Conservation (phyloP, 2,888 invertebrate genomes). For the Caenorhabditis uteleia region DNA sequence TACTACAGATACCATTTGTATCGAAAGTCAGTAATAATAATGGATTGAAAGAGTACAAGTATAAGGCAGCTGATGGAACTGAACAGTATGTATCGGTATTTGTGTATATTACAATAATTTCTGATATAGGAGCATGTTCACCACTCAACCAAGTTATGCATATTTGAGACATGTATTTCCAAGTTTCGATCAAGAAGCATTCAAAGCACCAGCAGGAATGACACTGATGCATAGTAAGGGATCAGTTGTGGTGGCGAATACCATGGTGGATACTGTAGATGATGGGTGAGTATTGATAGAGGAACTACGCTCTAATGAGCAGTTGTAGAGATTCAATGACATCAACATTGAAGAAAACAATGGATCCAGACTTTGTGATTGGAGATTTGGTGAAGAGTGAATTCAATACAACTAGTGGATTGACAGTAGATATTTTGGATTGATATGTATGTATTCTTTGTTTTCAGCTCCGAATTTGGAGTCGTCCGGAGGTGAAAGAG, state of each 20-base stretch:
- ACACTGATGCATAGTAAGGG: constrained; percentile 27
- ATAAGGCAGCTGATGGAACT: constrained; percentile 9
- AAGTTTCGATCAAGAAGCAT: constrained; percentile 36
- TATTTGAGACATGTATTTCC: constrained; percentile 38
- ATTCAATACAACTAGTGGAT: constrained; percentile 22
- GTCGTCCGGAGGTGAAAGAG: constrained; percentile 75
- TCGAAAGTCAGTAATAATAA: constrained; percentile 21
- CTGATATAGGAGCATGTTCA: constrained; percentile 24
- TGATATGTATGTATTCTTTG: neutral
- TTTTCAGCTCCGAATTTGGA: constrained; percentile 72
- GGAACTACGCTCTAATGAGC: neutral
- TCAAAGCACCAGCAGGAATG: constrained; percentile 30
- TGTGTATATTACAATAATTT: neutral
- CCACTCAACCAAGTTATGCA: constrained; percentile 28
- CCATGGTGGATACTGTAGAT: constrained; percentile 15
- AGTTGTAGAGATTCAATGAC: constrained; percentile 16
- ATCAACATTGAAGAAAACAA: constrained; percentile 20
- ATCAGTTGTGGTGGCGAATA: constrained; percentile 28
- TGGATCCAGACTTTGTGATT: constrained; percentile 37
- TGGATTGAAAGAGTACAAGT: constrained; percentile 31
- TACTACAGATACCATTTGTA: constrained; percentile 25
- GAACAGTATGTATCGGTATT: neutral
- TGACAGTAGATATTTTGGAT: constrained; percentile 9
- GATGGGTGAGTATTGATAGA: constrained; percentile 12
- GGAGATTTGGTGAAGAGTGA: constrained; percentile 24